These are phyloP conservation scores for Heteractis magnifica DNA, from an alignment of 92 coral and sea anemone genomes.

Conservation along the genomic window DNA sequence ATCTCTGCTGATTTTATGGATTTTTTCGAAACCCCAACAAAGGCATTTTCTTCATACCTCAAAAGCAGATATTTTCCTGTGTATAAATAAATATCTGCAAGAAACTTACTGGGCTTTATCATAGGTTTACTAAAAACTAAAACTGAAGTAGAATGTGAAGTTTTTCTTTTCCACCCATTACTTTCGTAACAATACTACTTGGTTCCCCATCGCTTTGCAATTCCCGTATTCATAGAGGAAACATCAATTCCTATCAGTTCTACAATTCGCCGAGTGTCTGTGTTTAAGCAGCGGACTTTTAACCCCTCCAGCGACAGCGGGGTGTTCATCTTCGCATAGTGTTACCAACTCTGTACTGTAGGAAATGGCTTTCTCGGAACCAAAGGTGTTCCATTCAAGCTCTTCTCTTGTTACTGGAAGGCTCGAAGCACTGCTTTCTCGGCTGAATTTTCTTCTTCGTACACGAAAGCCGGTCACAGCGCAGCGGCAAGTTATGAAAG, in stretches of 20 bases:
- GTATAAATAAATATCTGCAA: too few species aligned
- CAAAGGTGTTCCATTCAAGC: background rate
- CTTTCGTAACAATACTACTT: background rate
- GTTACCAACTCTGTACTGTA: background rate
- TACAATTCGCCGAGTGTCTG: background rate
- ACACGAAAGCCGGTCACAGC: conserved; percentile 29
- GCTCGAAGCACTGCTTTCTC: conserved; percentile 20
- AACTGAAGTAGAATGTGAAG: too few species aligned
- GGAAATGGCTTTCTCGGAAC: background rate
- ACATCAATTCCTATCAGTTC: background rate
- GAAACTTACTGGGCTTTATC: too few species aligned
- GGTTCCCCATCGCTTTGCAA: background rate
- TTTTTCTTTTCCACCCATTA: too few species aligned
- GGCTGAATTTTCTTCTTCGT: conserved; percentile 14
- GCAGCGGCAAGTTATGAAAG: conserved; percentile 33
- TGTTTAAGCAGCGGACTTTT: background rate
- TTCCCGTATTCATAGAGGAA: background rate
- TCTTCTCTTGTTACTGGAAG: conserved; percentile 26
- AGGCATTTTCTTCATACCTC: too few species aligned
- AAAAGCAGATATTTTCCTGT: too few species aligned
- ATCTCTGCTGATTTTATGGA: too few species aligned
- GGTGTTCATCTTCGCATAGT: background rate
- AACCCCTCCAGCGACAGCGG: background rate
- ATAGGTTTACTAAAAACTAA: too few species aligned
- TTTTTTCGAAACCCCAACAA: too few species aligned